Base-by-base conservation (phyloP, 2,888 invertebrate species). In the Serrognathus titanus region DNA sequence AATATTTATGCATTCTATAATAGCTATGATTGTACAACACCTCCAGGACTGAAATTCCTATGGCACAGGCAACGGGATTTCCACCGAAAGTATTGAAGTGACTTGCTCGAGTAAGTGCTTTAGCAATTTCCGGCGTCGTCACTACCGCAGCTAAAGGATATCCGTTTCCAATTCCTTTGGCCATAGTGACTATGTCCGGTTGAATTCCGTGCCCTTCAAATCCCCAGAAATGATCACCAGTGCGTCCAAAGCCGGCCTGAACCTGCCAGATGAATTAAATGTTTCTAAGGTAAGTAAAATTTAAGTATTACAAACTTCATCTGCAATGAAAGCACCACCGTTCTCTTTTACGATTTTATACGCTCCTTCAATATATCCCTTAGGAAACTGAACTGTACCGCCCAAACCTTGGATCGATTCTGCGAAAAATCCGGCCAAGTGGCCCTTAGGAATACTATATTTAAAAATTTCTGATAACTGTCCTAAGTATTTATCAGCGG, bases 21-120 rank as follows among this genome's bases (percentile, higher is more conserved):
- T 7, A 1, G 6, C 4, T 6, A 31, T 31, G 24, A 31, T 3
- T 1, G 7, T 31, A 31, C 24, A 31, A 16, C 78, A 95, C 97
- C 71, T 98, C 92, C 52, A 99, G 80, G 47, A 98, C 97, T n/a
- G 95, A 85, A 54, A 89, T 84, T 8, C 96, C 98, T 2, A 91
- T 92, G 3, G 92, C 85, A 60, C 90, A 90, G 1, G 95, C 90
- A 65, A 98, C 72, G 0, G 98, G 95, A 78, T 95, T 97, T 0
- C 98, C 98, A 1, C 97, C 97, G 72, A 88, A 98, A 0, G 98
- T 98, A 75, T 97, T 98, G 74, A 98, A 97, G 77, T 96, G 94
- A 1, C 85, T 72, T 0, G 93, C 92, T 66, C 83, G 80, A 0
- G 83, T 82, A 66, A 97, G 82, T 2, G 85, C 83, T n/a, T 84